Percentiles rank a stretch among this genome's conserved stretches.
phyloP scores from a whole-genome alignment of 2,797 vertebrate genomes.

The Schizopygopsis malacanthus region DNA sequence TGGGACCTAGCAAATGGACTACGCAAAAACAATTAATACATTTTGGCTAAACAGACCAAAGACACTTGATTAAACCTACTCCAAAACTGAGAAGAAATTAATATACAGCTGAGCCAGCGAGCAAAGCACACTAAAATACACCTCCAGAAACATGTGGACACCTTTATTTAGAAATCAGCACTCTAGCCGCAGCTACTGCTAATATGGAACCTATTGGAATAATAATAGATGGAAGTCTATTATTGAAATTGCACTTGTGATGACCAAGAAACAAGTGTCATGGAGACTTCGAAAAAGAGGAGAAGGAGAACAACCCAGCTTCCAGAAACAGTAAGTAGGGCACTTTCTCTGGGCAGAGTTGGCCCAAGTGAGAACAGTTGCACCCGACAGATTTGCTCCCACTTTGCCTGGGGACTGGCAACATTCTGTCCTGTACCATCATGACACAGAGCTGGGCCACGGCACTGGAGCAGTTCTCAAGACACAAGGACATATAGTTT shows the following conservation, averaged over 20 bases:
- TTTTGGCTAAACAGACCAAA: conserved; percentile 1
- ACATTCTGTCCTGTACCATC: conserved; percentile 74
- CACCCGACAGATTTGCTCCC: conserved; percentile 84
- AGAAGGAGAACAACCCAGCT: conserved; percentile 59
- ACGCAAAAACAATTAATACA: neutral
- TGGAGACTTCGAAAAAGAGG: conserved; percentile 49
- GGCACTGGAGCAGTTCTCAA: conserved; percentile 50
- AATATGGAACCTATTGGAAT: conserved; percentile 26
- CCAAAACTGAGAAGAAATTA: neutral
- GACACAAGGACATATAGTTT: conserved; percentile 43
- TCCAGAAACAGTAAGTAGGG: conserved; percentile 80
- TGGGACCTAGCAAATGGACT: neutral
- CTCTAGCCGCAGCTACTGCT: conserved; percentile 11
- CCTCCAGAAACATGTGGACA: neutral
- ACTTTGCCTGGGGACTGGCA: conserved; percentile 81
- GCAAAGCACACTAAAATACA: conserved; percentile 23
- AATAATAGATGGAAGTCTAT: conserved; percentile 33
- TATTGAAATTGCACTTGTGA: conserved; percentile 37
- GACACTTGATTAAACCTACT: neutral
- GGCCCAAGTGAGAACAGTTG: conserved; percentile 83
- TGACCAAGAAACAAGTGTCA: conserved; percentile 51
- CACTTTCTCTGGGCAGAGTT: conserved; percentile 84
- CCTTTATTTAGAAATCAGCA: conserved; percentile 33
- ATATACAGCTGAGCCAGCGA: neutral
- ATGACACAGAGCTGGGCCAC: conserved; percentile 66